Conservation (phyloP, 1,140 invertebrate genomes). For the Saxidomus purpurata region DNA sequence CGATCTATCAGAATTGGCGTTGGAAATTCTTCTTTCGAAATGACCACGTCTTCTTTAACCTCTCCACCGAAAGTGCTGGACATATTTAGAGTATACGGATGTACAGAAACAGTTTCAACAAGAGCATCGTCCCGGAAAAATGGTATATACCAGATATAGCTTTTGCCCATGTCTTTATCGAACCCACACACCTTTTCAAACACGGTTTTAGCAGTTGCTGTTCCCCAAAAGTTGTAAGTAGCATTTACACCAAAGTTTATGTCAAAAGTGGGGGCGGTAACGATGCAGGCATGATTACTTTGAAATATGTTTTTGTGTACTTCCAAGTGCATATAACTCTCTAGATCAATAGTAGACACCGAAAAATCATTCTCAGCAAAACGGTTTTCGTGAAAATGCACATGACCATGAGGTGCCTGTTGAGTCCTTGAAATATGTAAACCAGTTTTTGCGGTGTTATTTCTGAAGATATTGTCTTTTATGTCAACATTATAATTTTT, state of each 20-base stretch:
- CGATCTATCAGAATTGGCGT: constrained; percentile 5
- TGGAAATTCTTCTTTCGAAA: background rate
- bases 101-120: background rate
- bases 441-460: background rate
- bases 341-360: background rate
- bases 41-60: background rate
- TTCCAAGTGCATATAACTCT: background rate
- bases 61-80: constrained; percentile 15
- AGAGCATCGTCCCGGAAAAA: constrained; percentile 11
- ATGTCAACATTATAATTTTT: background rate
- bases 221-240: constrained; percentile 44
- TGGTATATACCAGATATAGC: constrained; percentile 43
- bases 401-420: background rate
- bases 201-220: background rate
- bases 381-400: background rate
- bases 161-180: constrained; percentile 62
- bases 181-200: constrained; percentile 56
- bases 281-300: background rate
- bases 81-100: background rate
- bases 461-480: background rate
- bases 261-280: background rate
- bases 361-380: constrained; percentile 8
- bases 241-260: constrained; percentile 6
- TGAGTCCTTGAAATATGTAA: background rate
- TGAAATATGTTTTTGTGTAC: constrained; percentile 16